Conservation (phyloP, 2,113 vertebrate species). For the Grammomys surdaster region DNA sequence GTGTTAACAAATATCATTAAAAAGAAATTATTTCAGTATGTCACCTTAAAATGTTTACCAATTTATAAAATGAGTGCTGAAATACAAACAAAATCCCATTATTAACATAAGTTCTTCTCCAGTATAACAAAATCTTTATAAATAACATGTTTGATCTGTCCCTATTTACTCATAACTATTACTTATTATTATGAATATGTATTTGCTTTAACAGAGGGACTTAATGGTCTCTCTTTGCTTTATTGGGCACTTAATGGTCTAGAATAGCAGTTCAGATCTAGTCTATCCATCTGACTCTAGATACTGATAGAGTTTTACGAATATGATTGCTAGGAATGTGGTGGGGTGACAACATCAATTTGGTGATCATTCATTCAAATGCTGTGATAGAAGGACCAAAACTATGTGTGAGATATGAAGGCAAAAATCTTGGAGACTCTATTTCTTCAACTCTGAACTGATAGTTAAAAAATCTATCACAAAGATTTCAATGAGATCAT, state of each 20-base stretch:
- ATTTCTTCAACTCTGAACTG: not conserved
- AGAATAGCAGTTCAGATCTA: not conserved
- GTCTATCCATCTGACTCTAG: slow-evolving; percentile 21
- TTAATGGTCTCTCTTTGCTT: not conserved
- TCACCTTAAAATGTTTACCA: slow-evolving; percentile 48
- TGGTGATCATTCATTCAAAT: not conserved
- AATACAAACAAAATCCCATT: not conserved
- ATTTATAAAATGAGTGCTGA: slow-evolving; percentile 25
- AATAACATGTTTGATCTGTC: slow-evolving; percentile 42
- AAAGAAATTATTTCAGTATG: slow-evolving; percentile 49
- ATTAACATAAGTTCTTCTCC: slow-evolving; percentile 17
- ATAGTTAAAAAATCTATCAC: not conserved
- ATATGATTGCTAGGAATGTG: not conserved
- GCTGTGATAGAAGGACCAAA: not conserved
- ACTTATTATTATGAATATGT: not conserved
- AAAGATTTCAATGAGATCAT: not conserved
- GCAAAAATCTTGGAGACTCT: not conserved
- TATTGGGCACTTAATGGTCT: slow-evolving; percentile 24
- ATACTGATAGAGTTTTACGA: not conserved
- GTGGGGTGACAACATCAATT: slow-evolving; percentile 4
- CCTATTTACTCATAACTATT: slow-evolving; percentile 16
- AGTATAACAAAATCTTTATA: not conserved
- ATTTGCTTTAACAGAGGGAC: slow-evolving; percentile 19
- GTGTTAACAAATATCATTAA: not conserved
- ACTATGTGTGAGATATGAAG: not conserved